Conservation (phyloP, 1,140 invertebrate genomes). For the Theocolax elegans region DNA sequence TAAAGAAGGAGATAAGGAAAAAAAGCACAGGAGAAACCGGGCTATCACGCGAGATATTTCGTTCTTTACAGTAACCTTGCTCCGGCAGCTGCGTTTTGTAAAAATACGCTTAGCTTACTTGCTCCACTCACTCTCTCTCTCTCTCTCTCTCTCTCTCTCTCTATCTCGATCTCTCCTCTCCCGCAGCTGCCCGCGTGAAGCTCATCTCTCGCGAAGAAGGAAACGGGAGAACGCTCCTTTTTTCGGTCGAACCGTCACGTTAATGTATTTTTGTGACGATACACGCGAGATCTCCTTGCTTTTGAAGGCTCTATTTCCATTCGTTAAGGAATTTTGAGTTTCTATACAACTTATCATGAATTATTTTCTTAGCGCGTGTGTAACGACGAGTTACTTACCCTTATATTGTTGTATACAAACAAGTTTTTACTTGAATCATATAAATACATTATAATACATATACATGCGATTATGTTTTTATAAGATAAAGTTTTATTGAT, state of each 20-base stretch:
- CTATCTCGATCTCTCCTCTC: conserved; percentile 16
- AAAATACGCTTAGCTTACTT: conserved; percentile 23
- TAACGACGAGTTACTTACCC: too few relatives aligned
- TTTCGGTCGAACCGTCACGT: background rate
- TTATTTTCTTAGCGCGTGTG: too few relatives aligned
- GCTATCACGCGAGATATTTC: conserved; percentile 35
- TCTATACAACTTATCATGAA: too few relatives aligned
- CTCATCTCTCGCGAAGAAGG: background rate
- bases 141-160: background rate
- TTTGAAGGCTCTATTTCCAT: too few relatives aligned
- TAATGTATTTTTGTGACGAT: conserved; percentile 8
- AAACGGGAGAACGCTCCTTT: background rate
- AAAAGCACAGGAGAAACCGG: conserved; percentile 33
- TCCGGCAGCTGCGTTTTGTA: conserved; percentile 26
- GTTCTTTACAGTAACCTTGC: conserved; percentile 53
- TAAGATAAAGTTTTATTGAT: too few relatives aligned
- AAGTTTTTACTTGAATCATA: too few relatives aligned
- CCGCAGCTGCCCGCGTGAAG: conserved; percentile 29
- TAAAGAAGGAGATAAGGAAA: conserved; percentile 11
- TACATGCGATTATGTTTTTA: too few relatives aligned
- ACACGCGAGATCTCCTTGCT: background rate
- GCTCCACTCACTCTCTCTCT: background rate
- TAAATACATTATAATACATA: too few relatives aligned
- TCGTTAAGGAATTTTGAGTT: too few relatives aligned
- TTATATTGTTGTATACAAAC: too few relatives aligned